Evolutionary conservation across 1,140 invertebrate species (phyloP), one percentile per base, ranked within the genome.

Genomic region (Drosophila paulistorum): DNA sequence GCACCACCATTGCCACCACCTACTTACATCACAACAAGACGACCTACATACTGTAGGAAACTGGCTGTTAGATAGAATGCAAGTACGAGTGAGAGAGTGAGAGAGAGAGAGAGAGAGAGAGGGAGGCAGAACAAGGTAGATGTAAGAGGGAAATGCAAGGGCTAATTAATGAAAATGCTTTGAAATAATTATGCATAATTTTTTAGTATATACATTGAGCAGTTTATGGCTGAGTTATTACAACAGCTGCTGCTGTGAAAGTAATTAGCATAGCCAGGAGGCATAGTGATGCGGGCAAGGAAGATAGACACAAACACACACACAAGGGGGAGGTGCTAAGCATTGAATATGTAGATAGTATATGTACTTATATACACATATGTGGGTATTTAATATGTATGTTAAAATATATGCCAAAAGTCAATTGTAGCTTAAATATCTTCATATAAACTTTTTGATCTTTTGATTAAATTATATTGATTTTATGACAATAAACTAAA

Each of bases 121-220:
- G 45, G 20, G 45, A 48, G 14, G 20, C n/a, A 17, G 45, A 48
- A 17, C 14, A 17, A 48, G 45, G 17, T 14, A 48, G 45, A 20
- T 48, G 14, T 48, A 48, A 51, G 45, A 51, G 45, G 17, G 17
- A 65, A 77, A 63, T 60, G 65, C 77, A 63, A 51, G 45, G 76
- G 73, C 83, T 87, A 87, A 87, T 87, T 87, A 87, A 87, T 87
- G 79, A 89, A 86, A 89, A 89, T 71, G 84, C 83, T 87, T 89
- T 87, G 77, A 87, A 87, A 87, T 87, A 89, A 87, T 87, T 87
- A 89, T 87, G 83, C 83, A 87, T 87, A 84, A 87, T 87, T 87
- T 51, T 87, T 89, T 89, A 86, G 84, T 89, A 84, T 86, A 86
- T 86, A 86, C 80, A 86, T 86, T 89, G 83, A 89, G 84, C 80